Evolutionary conservation across 2,113 vertebrate genomes (phyloP).

Genomic region (Syngnathus floridae): DNA sequence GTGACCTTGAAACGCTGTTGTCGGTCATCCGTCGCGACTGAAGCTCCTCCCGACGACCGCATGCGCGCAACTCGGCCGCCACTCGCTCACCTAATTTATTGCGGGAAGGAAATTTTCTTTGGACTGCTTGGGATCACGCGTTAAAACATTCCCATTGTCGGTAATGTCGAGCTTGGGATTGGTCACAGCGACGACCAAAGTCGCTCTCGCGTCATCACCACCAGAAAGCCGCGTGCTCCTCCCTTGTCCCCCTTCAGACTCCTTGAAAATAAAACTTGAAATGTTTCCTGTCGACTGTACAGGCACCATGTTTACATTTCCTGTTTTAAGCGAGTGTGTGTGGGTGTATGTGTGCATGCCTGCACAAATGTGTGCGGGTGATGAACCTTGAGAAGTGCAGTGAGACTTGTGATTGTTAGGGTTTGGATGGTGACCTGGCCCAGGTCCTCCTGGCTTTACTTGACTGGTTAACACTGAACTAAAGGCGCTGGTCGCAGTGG

Average conservation of each 20-base stretch:
- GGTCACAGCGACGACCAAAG: neutral
- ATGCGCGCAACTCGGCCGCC: neutral
- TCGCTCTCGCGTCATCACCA: neutral
- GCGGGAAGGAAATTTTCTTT: neutral
- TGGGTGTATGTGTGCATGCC: neutral
- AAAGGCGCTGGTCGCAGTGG: neutral
- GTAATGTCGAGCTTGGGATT: neutral
- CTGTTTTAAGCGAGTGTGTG: neutral
- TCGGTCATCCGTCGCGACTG: neutral
- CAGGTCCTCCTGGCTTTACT: conserved; percentile 58
- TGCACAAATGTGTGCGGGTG: neutral
- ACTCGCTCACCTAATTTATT: neutral
- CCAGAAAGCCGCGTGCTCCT: too few relatives aligned
- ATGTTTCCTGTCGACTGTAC: neutral
- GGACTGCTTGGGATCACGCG: neutral
- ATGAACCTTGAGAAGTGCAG: too few relatives aligned
- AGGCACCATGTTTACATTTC: neutral
- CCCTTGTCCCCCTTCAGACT: neutral
- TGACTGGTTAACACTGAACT: conserved; percentile 46
- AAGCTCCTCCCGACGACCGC: conserved; percentile 8
- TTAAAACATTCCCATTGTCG: neutral
- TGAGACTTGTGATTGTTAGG: neutral
- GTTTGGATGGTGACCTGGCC: conserved; percentile 21
- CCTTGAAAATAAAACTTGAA: conserved; percentile 6
- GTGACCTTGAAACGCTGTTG: conserved; percentile 15